Evolutionary conservation across 2,888 invertebrate species (phyloP).

Genomic region (Eledona agricola): DNA sequence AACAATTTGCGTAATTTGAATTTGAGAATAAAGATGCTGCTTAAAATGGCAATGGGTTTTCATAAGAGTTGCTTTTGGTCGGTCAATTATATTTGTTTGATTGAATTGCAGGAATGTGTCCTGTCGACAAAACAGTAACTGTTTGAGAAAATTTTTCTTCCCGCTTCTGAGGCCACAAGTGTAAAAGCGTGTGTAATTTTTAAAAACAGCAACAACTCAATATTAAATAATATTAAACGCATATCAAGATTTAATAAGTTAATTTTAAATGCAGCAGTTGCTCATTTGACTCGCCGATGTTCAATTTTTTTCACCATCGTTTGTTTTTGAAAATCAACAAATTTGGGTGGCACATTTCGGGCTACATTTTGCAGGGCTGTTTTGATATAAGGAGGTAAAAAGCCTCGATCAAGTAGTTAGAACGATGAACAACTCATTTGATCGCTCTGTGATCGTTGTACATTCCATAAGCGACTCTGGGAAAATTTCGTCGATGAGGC

Average conservation of each 20-base stretch:
- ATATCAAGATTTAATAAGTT: not conserved
- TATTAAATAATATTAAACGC: too few species aligned
- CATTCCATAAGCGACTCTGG: conserved; percentile 28
- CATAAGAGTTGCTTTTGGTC: too few species aligned
- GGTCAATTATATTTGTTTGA: too few species aligned
- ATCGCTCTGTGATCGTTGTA: conserved; percentile 47
- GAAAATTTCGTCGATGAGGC: conserved; percentile 47
- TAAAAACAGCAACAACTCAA: too few species aligned
- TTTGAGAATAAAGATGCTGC: too few species aligned
- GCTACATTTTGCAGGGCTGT: conserved; percentile 50
- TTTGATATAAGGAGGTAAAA: conserved; percentile 50
- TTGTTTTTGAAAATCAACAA: conserved; percentile 23
- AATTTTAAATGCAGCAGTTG: not conserved
- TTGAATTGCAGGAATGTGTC: too few species aligned
- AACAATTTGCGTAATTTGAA: too few species aligned
- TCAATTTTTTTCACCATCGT: conserved; percentile 2
- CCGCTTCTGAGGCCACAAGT: not conserved
- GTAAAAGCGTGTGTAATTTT: too few species aligned
- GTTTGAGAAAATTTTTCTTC: too few species aligned
- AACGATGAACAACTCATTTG: conserved; percentile 53
- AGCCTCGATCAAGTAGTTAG: conserved; percentile 53
- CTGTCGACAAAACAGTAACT: too few species aligned
- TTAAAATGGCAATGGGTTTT: too few species aligned
- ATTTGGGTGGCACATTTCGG: not conserved
- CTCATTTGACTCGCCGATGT: not conserved